A percentile compares a stretch with the other conserved stretches of the same genome.
phyloP scores from a whole-genome alignment of 1,140 invertebrate genomes.

The Drosophila miranda region DNA sequence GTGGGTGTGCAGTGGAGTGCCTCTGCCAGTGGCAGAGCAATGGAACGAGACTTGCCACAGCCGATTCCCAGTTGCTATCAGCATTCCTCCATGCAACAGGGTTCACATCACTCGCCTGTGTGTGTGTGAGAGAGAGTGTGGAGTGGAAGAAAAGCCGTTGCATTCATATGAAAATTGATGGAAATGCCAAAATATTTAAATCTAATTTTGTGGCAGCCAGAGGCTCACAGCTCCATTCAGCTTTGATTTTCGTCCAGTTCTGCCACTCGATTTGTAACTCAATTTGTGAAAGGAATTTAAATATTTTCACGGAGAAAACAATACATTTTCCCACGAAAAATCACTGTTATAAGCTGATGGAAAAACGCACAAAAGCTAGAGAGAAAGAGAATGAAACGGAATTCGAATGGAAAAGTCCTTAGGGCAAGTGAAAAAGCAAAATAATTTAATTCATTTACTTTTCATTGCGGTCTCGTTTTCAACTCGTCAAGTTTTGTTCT shows the following conservation, averaged over 20 bases:
- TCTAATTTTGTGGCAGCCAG: constrained; percentile 57
- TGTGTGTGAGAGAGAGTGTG: background rate
- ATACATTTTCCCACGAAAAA: constrained; percentile 4
- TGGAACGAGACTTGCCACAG: constrained; percentile 39
- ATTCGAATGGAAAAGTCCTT: constrained; percentile 1
- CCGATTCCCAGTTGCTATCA: constrained; percentile 44
- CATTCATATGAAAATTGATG: constrained; percentile 75
- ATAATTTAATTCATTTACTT: constrained; percentile 16
- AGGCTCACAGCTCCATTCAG: constrained; percentile 12
- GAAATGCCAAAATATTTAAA: constrained; percentile 79
- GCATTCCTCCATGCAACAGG: constrained; percentile 53
- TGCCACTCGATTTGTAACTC: constrained; percentile 25
- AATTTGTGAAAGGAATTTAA: constrained; percentile 50
- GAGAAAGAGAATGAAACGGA: background rate
- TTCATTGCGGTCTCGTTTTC: background rate
- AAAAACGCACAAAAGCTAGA: background rate
- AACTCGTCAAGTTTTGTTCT: background rate
- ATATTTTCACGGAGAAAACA: constrained; percentile 43
- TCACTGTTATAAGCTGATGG: no score
- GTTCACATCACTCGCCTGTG: constrained; percentile 18
- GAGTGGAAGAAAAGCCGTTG: constrained; percentile 9
- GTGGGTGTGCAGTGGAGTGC: constrained; percentile 9
- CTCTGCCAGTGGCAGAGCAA: background rate
- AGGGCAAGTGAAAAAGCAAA: constrained; percentile 6
- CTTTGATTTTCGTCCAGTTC: constrained; percentile 22